Percentiles rank a stretch among this genome's conserved stretches.
These are phyloP conservation scores for Camponotus fellah DNA, from an alignment of 2,888 invertebrate genomes.

Conservation along the genomic window DNA sequence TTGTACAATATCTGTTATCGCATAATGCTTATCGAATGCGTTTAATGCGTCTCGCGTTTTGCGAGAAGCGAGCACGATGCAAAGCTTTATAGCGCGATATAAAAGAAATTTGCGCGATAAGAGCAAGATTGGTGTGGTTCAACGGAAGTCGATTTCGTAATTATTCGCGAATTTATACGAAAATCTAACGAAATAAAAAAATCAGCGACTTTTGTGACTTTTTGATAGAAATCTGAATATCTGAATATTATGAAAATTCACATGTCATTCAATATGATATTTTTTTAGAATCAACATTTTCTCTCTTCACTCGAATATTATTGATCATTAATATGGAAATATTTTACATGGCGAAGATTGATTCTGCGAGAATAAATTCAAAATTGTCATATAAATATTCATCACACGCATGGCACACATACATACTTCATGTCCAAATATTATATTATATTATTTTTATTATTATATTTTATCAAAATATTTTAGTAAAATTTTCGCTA, in stretches of 20 bases:
- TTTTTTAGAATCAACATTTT: neutral
- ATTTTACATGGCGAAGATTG: slow-evolving; percentile 31
- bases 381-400: slow-evolving; percentile 41
- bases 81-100: slow-evolving; percentile 6
- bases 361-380: slow-evolving; percentile 46
- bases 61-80: neutral
- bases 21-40: slow-evolving; percentile 48
- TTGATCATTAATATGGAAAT: slow-evolving; percentile 51
- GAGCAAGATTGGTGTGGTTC: slow-evolving; percentile 8
- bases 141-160: slow-evolving; percentile 10
- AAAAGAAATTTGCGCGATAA: slow-evolving; percentile 31
- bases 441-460: slow-evolving; percentile 45
- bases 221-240: neutral
- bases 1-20: slow-evolving; percentile 37
- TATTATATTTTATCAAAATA: slow-evolving; percentile 41
- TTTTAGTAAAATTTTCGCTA: slow-evolving; percentile 51
- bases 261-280: slow-evolving; percentile 8
- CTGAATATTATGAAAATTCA: neutral
- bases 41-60: slow-evolving; percentile 51
- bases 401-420: neutral
- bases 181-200: neutral
- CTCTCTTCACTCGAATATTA: slow-evolving; percentile 34
- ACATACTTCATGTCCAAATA: slow-evolving; percentile 30
- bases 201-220: neutral
- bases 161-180: neutral